These are phyloP conservation scores for Ceryle rudis DNA, from an alignment of 2,797 vertebrate genomes.

Conservation along the genomic window DNA sequence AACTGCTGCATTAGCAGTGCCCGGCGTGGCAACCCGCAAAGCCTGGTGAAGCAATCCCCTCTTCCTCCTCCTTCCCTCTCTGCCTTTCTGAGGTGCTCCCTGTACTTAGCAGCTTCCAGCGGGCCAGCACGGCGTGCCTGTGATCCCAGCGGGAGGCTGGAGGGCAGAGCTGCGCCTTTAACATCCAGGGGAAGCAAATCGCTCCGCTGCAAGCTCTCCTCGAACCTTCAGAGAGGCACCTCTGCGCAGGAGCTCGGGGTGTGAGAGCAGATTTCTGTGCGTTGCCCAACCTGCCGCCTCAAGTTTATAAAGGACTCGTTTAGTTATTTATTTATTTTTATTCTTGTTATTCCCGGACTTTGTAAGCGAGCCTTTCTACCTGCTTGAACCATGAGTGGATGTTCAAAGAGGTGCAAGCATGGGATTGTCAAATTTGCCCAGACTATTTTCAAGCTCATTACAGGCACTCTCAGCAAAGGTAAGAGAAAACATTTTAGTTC, in stretches of 20 bases:
- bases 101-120: background rate
- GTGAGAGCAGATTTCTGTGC: background rate
- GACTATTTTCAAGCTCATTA: constrained; percentile 89
- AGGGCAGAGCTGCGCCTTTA: background rate
- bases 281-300: background rate
- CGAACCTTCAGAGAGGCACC: background rate
- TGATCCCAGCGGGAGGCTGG: background rate
- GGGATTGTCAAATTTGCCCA: constrained; percentile 89
- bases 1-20: constrained; percentile 67
- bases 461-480: constrained; percentile 93
- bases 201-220: background rate
- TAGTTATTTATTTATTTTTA: background rate
- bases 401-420: constrained; percentile 89
- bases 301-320: background rate
- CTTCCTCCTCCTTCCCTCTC: background rate
- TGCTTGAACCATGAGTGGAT: constrained; percentile 84
- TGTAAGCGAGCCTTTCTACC: background rate
- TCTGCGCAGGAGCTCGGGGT: background rate
- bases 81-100: background rate
- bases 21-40: constrained; percentile 37
- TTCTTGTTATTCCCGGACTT: background rate
- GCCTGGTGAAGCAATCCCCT: background rate
- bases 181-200: background rate
- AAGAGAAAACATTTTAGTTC: constrained; percentile 27
- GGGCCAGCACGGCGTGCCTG: background rate